A percentile compares a stretch with the other conserved stretches of the same genome.
phyloP scores from a whole-genome alignment of 2,113 vertebrate genomes.

The Leucoraja erinaceus region DNA sequence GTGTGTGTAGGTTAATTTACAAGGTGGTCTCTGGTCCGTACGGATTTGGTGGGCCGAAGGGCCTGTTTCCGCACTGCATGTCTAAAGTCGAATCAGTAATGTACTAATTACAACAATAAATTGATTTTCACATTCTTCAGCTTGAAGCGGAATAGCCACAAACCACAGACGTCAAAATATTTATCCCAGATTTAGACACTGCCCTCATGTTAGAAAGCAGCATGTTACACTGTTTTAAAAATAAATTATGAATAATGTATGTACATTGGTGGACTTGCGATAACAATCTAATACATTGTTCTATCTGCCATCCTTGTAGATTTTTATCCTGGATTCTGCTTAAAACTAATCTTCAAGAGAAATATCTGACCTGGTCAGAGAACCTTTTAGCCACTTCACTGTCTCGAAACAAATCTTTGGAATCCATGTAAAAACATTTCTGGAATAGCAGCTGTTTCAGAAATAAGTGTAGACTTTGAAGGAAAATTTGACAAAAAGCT shows the following conservation, averaged over 20 bases:
- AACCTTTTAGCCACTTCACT: conserved; percentile 54
- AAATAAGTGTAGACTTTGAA: too few relatives aligned
- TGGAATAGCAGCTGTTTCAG: too few relatives aligned
- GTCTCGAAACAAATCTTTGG: conserved; percentile 33
- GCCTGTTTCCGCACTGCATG: too few relatives aligned
- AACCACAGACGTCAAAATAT: neutral
- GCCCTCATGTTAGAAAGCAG: neutral
- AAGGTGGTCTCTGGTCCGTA: too few relatives aligned
- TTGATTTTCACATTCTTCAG: neutral
- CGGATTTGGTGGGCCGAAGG: too few relatives aligned
- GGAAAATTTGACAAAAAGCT: too few relatives aligned
- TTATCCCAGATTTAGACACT: neutral
- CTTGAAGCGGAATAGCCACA: neutral
- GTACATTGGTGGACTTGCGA: neutral
- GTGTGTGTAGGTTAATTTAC: too few relatives aligned
- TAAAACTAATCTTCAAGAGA: conserved; percentile 10
- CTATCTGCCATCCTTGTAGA: conserved; percentile 31
- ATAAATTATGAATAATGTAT: neutral
- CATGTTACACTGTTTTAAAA: neutral
- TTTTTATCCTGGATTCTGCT: conserved; percentile 38
- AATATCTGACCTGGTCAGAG: neutral
- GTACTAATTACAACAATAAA: neutral
- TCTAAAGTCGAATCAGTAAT: neutral
- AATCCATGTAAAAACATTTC: neutral
- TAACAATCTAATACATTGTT: conserved; percentile 10